Evolutionary conservation across 2,888 invertebrate genomes (phyloP), one percentile per base, ranked within the genome.

Genomic region (Hirtodrosophila confusa): DNA sequence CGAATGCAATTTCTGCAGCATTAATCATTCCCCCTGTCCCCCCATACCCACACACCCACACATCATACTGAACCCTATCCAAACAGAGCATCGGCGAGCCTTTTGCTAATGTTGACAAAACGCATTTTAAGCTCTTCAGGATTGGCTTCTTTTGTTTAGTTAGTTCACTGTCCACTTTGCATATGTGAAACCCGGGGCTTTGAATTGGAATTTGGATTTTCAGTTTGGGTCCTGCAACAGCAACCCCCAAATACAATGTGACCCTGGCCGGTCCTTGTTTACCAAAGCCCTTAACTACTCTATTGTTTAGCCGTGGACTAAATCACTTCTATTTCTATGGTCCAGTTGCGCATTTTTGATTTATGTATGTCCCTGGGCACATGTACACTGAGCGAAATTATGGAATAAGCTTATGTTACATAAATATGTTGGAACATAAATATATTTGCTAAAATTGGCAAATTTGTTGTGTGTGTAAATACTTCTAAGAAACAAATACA

Each of bases 61-160:
- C 67, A 63, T 67, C 60, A 61, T 51, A 67, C 65, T 45, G 44
- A 50, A 41, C 62, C 41, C 17, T 24, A 3, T n/a, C 23, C 35
- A 24, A 41, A 44, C n/a, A 33, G 24, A 11, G 3, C 8, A 43
- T 56, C 36, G 49, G 36, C 43, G 43, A 17, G 23, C 51, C 66
- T 65, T 70, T 68, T 63, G 74, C 75, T 80, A 87, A 89, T 89
- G 85, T 88, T 88, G 89, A 89, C 88, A 89, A 89, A 89, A 89
- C 88, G 88, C 74, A 89, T 89, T 88, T 89, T 83, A 89, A 88
- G 85, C 89, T 83, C 85, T 88, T 83, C 71, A 67, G 70, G 70
- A 71, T 70, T 69, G 83, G 66, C 80, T 65, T 69, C 86, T 83
- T 76, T 82, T 88, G 82, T 82, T 87, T 83, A 69, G 70, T 83